phyloP scores from a whole-genome alignment of 1,140 invertebrate genomes.

The Leptopilina clavipes region DNA sequence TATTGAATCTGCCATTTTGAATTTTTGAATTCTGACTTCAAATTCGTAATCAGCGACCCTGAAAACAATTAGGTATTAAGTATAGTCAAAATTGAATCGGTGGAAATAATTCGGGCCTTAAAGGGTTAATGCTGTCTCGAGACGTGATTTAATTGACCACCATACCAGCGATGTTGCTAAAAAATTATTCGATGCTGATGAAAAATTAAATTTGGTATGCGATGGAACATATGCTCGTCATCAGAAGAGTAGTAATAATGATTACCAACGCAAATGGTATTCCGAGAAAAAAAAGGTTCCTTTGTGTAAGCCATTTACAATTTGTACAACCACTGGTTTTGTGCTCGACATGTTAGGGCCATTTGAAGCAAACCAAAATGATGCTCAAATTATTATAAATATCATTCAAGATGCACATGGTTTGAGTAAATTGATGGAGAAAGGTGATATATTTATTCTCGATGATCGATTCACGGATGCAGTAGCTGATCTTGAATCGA shows the following conservation, averaged over 20 bases:
- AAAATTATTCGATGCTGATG: constrained; percentile 35
- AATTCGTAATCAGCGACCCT: too few relatives aligned
- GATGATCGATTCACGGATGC: constrained; percentile 57
- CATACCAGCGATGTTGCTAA: constrained; percentile 38
- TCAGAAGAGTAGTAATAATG: constrained; percentile 53
- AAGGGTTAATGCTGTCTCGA: too few relatives aligned
- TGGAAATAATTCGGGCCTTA: too few relatives aligned
- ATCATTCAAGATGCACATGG: constrained; percentile 40
- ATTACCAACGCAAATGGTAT: constrained; percentile 46
- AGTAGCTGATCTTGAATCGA: constrained; percentile 35
- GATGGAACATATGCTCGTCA: constrained; percentile 48
- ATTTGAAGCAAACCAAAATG: constrained; percentile 45
- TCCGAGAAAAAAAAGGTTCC: constrained; percentile 24
- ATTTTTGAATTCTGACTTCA: too few relatives aligned
- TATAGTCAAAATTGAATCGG: too few relatives aligned
- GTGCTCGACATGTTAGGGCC: constrained; percentile 45
- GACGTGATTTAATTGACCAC: too few relatives aligned
- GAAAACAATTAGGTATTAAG: too few relatives aligned
- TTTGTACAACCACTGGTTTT: constrained; percentile 39
- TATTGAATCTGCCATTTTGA: too few relatives aligned
- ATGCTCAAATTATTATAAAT: constrained; percentile 47
- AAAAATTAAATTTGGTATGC: constrained; percentile 46
- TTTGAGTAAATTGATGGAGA: constrained; percentile 36
- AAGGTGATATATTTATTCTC: constrained; percentile 47
- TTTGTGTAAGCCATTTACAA: too few relatives aligned